These are phyloP conservation scores for Neoniphon sammara DNA, from an alignment of 2,797 vertebrate genomes.

Conservation along the genomic window DNA sequence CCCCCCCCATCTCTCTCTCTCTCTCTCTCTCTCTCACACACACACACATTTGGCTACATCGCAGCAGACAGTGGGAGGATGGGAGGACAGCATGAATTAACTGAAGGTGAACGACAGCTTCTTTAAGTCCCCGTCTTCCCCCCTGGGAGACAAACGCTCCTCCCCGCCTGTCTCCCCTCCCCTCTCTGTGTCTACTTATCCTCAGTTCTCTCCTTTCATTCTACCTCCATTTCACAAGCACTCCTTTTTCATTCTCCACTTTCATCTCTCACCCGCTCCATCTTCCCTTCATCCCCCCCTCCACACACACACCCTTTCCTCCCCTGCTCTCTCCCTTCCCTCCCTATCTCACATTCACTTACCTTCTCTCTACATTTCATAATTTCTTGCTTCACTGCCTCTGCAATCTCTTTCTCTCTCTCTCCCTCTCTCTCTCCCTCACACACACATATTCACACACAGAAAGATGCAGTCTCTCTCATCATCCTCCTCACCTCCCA, in stretches of 20 bases:
- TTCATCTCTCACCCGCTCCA: slow-evolving; percentile 61
- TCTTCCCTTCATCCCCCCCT: slow-evolving; percentile 56
- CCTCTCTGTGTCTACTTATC: slow-evolving; percentile 60
- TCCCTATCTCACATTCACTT: slow-evolving; percentile 72
- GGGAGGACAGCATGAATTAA: slow-evolving; percentile 81
- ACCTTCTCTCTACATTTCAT: slow-evolving; percentile 78
- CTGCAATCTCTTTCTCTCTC: slow-evolving; percentile 65
- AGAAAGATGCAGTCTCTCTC: slow-evolving; percentile 51
- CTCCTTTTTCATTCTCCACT: slow-evolving; percentile 57
- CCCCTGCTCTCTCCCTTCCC: slow-evolving; percentile 19
- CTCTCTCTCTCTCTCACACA: slow-evolving; percentile 15
- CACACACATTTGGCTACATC: slow-evolving; percentile 54
- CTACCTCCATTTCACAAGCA: slow-evolving; percentile 51
- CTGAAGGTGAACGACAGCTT: slow-evolving; percentile 86
- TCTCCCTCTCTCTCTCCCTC: slow-evolving; percentile 26
- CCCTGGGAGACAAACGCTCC: slow-evolving; percentile 59
- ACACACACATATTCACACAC: slow-evolving; percentile 43
- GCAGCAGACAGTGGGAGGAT: slow-evolving; percentile 58
- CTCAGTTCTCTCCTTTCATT: slow-evolving; percentile 59
- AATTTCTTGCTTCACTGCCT: slow-evolving; percentile 83
- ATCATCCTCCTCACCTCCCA: slow-evolving; percentile 60
- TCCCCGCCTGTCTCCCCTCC: slow-evolving; percentile 58
- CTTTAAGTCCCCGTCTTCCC: slow-evolving; percentile 77
- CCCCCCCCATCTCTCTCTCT: slow-evolving; percentile 4
- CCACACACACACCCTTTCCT: too few species aligned